Evolutionary conservation across 2,797 vertebrate genomes (phyloP), one percentile per base, ranked within the genome.

Genomic region (Ptychadena robeensis): DNA sequence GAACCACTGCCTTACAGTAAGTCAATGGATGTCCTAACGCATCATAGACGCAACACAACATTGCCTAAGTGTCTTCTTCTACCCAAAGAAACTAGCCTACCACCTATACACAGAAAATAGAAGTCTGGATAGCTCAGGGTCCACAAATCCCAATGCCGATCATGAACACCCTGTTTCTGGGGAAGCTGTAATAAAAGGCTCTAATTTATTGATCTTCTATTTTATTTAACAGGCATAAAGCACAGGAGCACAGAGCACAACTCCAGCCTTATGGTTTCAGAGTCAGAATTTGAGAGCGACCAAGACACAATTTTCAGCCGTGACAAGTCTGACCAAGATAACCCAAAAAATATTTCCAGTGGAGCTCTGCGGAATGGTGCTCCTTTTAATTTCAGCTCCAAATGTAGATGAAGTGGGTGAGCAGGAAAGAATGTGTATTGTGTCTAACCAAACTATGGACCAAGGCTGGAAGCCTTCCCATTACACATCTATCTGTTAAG

Each of bases 201-300:
- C n/a, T 73, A 10, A 48, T 9, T 14, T 3, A 35, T 53, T n/a
- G 3, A 34, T 31, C 18, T 80, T 14, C 14, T 40, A 31, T 53
- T 32, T 10, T 81, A 5, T n/a, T 86, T 83, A 53, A 40, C 85
- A 97, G 96, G 95, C 77, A 93, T 98, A 87, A 97, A 97, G 86
- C 97, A 98, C 86, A 94, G 95, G 88, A 97, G 96, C 91, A 96
- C 95, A 0, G 95, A 96, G 89, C 96, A 97, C 91, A 96, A 96
- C 92, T 97, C 95, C 89, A 96, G 97, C 89, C 91, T 98, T 82
- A 97, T 97, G 97, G 96, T 97, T 88, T 98, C 97, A 0, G 96
- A 98, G 86, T 97, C 96, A 0, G 97, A 98, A 90, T 93, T 96
- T 87, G 97, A 97, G 88, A 97, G 96, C 15, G 97, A 98, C 82